Evolutionary conservation across 2,888 invertebrate species (phyloP), one percentile per base, ranked within the genome.

Genomic region (Cephonodes hylas): DNA sequence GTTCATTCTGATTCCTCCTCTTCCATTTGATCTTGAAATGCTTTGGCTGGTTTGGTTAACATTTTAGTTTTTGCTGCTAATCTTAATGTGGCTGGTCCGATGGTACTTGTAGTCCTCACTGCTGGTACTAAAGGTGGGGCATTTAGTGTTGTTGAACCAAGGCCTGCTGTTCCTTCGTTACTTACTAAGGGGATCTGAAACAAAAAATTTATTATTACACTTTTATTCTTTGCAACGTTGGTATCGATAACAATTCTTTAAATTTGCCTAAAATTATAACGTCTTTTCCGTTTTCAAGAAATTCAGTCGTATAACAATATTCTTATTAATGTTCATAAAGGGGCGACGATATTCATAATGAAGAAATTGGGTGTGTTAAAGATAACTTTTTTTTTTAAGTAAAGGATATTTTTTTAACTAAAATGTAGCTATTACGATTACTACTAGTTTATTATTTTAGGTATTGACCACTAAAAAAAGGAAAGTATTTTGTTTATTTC

Each of bases 151-250:
- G 80, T 77, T 1, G 90, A 91, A 2, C 95, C 95, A 5, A 96
- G 84, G 0, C 96, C 96, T 0, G 93, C 88, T 70, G 93, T 95
- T 42, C 94, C 94, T 61, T 93, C 93, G 78, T 95, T 95, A 64
- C 92, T 92, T 45, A 93, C 80, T 13, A 95, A 79, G 22, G 93
- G 93, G 65, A 95, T 93, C 95, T 95, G 86, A 6, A 86, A 81
- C 78, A 81, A 83, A 64, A 7, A 42, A 1, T 20, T 1, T 3
- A 13, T 20, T 22, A 38, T n/a, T n/a, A n/a, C n/a, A n/a, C n/a
- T n/a, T n/a, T n/a, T n/a, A n/a, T n/a, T n/a, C n/a, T n/a, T n/a
- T n/a, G n/a, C n/a, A n/a, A n/a, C n/a, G n/a, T n/a, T n/a, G n/a
- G n/a, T n/a, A n/a, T n/a, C n/a, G n/a, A n/a, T n/a, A n/a, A n/a